Percentiles rank a stretch among this genome's conserved stretches.
phyloP scores from a whole-genome alignment of 2,888 invertebrate genomes.

The Pyrrhosoma nymphula region DNA sequence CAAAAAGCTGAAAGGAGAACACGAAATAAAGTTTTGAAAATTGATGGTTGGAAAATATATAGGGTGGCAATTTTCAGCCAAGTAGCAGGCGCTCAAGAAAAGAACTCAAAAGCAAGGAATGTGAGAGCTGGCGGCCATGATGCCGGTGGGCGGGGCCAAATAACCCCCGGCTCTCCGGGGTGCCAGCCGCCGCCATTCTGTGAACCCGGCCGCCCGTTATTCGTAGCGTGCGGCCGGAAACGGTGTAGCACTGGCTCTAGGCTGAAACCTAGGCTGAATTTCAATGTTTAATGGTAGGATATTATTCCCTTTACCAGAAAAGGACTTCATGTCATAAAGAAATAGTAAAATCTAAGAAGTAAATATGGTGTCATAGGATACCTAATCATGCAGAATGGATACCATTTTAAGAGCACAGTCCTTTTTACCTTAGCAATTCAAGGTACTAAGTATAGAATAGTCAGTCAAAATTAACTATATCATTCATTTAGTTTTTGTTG shows the following conservation, averaged over 20 bases:
- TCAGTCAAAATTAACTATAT: too few relatives aligned
- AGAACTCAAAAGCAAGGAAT: not conserved
- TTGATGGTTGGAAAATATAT: not conserved
- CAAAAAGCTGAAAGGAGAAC: not conserved
- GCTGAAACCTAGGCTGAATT: too few relatives aligned
- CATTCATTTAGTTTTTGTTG: too few relatives aligned
- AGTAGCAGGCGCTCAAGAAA: not conserved
- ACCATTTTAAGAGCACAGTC: too few relatives aligned
- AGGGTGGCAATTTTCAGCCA: not conserved
- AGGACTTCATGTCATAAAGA: too few relatives aligned
- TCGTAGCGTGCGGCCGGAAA: not conserved
- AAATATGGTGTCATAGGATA: too few relatives aligned
- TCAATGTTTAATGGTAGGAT: too few relatives aligned
- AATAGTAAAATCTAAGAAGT: too few relatives aligned
- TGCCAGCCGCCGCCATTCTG: slow-evolving; percentile 50
- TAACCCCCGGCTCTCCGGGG: slow-evolving; percentile 29
- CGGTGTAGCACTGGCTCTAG: not conserved
- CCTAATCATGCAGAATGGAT: too few relatives aligned
- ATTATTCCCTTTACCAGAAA: too few relatives aligned
- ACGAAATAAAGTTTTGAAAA: not conserved
- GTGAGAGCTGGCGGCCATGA: not conserved
- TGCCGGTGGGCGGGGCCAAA: slow-evolving; percentile 56
- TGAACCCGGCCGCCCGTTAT: slow-evolving; percentile 44
- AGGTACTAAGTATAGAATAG: too few relatives aligned
- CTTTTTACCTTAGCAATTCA: too few relatives aligned